A percentile compares a stretch with the other conserved stretches of the same genome.
phyloP scores from a whole-genome alignment of 2,888 invertebrate genomes.

The Prosapia bicincta region DNA sequence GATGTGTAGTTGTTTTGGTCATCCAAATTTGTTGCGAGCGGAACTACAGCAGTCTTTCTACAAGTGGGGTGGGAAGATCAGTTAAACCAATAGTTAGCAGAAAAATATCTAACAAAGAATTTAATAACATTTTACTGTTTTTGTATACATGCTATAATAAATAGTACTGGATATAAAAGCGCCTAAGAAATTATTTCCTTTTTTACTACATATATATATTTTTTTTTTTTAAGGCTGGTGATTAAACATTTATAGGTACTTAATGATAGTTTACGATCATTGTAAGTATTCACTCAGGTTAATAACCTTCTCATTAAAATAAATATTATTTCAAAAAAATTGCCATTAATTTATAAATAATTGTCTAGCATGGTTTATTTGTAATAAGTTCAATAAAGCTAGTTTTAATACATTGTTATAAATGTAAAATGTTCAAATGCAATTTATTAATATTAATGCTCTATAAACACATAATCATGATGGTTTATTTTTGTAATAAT shows the following conservation, averaged over 20 bases:
- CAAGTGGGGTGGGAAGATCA: background rate
- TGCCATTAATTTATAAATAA: background rate
- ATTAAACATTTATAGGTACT: too few relatives aligned
- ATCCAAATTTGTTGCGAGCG: background rate
- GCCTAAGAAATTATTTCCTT: background rate
- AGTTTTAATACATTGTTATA: conserved; percentile 2
- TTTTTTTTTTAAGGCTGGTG: too few relatives aligned
- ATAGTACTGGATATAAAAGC: background rate
- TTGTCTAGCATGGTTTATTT: background rate
- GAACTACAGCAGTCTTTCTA: background rate
- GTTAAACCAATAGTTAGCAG: background rate
- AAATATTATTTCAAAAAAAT: background rate
- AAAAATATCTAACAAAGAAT: background rate
- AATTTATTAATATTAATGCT: background rate
- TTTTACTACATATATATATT: too few relatives aligned
- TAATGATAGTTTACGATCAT: too few relatives aligned
- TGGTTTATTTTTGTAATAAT: too few relatives aligned
- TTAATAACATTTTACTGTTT: background rate
- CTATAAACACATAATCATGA: background rate
- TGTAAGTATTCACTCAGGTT: too few relatives aligned
- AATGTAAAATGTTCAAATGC: background rate
- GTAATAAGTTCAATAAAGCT: background rate
- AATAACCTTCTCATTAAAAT: too few relatives aligned
- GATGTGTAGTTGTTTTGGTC: background rate
- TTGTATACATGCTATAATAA: background rate